Evolutionary conservation across 2,888 invertebrate species (phyloP).

Genomic region (Dermolepida albohirtum): DNA sequence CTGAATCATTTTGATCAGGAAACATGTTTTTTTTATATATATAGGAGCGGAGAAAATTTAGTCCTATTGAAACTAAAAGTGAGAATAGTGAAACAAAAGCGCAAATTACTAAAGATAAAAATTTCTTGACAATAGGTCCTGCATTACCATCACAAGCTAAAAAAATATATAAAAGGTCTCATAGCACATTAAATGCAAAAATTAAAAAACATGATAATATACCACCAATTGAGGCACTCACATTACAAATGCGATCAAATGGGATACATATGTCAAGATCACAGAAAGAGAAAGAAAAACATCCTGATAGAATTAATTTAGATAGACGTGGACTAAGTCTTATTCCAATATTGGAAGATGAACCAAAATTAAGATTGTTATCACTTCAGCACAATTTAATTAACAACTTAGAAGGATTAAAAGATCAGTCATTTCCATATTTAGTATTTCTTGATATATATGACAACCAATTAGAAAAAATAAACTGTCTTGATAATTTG

Average conservation of each 20-base stretch:
- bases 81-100: slow-evolving; percentile 56
- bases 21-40: slow-evolving; percentile 43
- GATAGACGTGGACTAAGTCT: slow-evolving; percentile 87
- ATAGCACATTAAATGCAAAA: slow-evolving; percentile 65
- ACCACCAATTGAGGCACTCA: slow-evolving; percentile 62
- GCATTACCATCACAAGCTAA: slow-evolving; percentile 58
- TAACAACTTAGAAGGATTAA: slow-evolving; percentile 76
- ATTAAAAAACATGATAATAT: slow-evolving; percentile 52
- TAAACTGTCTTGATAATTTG: slow-evolving; percentile 81
- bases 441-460: slow-evolving; percentile 94
- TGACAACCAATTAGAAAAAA: slow-evolving; percentile 92
- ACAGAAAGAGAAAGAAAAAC: slow-evolving; percentile 81
- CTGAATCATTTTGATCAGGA: neutral
- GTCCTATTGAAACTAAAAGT: slow-evolving; percentile 62
- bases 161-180: slow-evolving; percentile 64
- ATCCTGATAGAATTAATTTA: slow-evolving; percentile 89
- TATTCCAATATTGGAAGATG: slow-evolving; percentile 83
- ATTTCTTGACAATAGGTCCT: slow-evolving; percentile 61
- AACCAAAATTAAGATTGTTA: slow-evolving; percentile 82
- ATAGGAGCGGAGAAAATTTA: slow-evolving; percentile 59
- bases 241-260: slow-evolving; percentile 73
- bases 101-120: slow-evolving; percentile 52
- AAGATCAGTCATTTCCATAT: slow-evolving; percentile 71
- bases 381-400: slow-evolving; percentile 95
- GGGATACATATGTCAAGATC: slow-evolving; percentile 78